Evolutionary conservation across 2,797 vertebrate species (phyloP).

Genomic region (Cossypha caffra): DNA sequence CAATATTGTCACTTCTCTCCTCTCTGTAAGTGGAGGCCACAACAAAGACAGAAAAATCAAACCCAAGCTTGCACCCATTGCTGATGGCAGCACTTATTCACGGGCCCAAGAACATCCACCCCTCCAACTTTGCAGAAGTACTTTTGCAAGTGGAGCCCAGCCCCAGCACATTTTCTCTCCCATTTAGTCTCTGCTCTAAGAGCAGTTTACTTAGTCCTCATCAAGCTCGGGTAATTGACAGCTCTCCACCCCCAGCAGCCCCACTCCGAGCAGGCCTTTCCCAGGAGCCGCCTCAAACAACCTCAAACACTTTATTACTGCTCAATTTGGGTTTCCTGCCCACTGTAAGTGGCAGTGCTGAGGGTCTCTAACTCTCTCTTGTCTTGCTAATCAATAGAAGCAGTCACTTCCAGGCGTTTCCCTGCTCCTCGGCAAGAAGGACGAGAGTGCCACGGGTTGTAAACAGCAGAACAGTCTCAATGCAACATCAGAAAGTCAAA

Average conservation of each 20-base stretch:
- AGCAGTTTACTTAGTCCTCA: constrained; percentile 56
- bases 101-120: not conserved
- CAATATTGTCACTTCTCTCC: not conserved
- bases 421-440: constrained; percentile 76
- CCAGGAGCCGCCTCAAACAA: constrained; percentile 75
- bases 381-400: constrained; percentile 79
- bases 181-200: not conserved
- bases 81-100: not conserved
- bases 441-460: constrained; percentile 39
- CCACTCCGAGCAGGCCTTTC: constrained; percentile 58
- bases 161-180: not conserved
- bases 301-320: constrained; percentile 81
- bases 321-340: constrained; percentile 81
- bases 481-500: not conserved
- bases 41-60: not conserved
- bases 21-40: not conserved
- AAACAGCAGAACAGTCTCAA: constrained; percentile 37
- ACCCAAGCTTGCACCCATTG: not conserved
- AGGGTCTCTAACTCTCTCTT: constrained; percentile 77
- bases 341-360: constrained; percentile 81
- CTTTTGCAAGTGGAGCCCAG: not conserved
- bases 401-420: constrained; percentile 77
- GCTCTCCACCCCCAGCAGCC: constrained; percentile 72
- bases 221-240: constrained; percentile 76
- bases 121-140: not conserved